These are phyloP conservation scores for Ophiodon elongatus DNA, from an alignment of 2,113 vertebrate species.

Conservation along the genomic window DNA sequence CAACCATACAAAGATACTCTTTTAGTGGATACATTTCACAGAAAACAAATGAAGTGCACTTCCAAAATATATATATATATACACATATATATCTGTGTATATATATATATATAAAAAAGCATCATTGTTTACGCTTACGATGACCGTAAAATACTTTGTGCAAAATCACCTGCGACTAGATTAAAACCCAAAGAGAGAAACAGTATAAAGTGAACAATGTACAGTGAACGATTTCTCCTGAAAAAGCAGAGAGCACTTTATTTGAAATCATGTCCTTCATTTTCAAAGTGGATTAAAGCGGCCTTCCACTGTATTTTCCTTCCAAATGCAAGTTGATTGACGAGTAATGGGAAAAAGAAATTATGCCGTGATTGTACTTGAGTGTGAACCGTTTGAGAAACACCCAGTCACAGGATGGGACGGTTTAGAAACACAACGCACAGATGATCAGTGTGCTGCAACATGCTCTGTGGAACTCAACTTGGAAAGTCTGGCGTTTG, in stretches of 20 bases:
- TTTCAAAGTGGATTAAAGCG: constrained; percentile 47
- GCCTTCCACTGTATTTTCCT: background rate
- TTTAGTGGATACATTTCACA: constrained; percentile 2
- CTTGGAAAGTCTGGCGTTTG: background rate
- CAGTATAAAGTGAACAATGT: constrained; percentile 38
- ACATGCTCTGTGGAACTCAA: constrained; percentile 2
- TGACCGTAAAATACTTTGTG: constrained; percentile 43
- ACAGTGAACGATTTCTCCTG: constrained; percentile 21
- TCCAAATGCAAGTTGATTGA: constrained; percentile 43
- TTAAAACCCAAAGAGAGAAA: constrained; percentile 31
- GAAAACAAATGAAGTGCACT: constrained; percentile 33
- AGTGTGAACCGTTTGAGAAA: constrained; percentile 5
- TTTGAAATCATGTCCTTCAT: constrained; percentile 45
- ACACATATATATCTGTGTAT: too few species aligned
- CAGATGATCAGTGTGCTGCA: constrained; percentile 3
- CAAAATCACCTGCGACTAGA: constrained; percentile 1
- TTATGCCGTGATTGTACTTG: constrained; percentile 60
- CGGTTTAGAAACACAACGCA: background rate
- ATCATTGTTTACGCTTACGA: background rate
- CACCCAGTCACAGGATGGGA: background rate
- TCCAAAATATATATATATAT: background rate
- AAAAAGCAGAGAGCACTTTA: constrained; percentile 36
- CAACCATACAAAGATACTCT: constrained; percentile 5
- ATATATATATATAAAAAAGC: constrained; percentile 16
- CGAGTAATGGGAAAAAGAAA: constrained; percentile 39